Conservation (phyloP, 2,113 vertebrate genomes). For the Alethe castanea region DNA sequence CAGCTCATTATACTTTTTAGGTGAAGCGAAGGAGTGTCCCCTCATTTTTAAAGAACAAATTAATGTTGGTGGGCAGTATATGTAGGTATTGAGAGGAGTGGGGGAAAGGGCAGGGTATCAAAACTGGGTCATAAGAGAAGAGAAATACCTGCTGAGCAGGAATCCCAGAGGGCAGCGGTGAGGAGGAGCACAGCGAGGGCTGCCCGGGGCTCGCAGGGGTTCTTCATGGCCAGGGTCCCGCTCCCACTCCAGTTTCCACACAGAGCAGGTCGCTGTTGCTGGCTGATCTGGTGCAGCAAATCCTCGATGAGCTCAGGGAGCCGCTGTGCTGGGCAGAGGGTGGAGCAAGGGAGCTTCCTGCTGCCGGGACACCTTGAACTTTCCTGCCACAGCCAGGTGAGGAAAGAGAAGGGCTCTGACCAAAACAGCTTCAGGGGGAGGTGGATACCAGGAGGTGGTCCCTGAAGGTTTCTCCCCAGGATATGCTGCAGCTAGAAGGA, state of each 20-base stretch:
- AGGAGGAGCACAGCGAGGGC: slow-evolving; percentile 28
- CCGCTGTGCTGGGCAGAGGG: slow-evolving; percentile 34
- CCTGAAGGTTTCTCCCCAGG: background rate
- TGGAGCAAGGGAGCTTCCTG: slow-evolving; percentile 63
- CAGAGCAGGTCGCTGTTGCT: background rate
- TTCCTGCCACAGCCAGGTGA: background rate
- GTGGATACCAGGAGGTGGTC: background rate
- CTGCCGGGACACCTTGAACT: slow-evolving; percentile 38
- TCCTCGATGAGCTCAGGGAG: background rate
- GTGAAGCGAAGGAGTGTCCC: background rate
- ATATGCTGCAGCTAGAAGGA: background rate
- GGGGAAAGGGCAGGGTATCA: background rate
- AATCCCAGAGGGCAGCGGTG: background rate
- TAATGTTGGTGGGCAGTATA: background rate
- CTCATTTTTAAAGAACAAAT: background rate
- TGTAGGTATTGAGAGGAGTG: background rate
- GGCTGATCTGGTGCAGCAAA: background rate
- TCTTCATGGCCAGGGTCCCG: background rate
- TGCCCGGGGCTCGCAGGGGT: background rate
- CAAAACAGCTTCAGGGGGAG: background rate
- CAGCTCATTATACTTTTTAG: background rate
- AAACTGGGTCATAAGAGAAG: background rate
- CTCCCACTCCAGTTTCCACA: fast-evolving
- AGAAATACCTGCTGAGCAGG: slow-evolving; percentile 62
- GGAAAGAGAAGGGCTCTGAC: background rate